Base-by-base conservation (phyloP, 2,797 vertebrate species). In the Bufotes viridis region DNA sequence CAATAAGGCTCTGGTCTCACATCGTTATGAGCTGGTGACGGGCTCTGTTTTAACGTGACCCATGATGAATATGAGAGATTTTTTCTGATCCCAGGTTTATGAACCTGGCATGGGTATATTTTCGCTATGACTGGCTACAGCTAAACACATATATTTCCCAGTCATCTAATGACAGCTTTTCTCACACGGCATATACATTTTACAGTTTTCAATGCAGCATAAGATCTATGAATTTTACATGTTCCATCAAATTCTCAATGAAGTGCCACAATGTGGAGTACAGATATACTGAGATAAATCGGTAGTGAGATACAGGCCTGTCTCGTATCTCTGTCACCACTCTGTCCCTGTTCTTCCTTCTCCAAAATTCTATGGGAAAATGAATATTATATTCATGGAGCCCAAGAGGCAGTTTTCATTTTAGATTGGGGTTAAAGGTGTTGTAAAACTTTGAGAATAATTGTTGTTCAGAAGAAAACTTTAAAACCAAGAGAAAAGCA, bases 351-450 rank as follows among this genome's bases (percentile, higher is more conserved):
- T n/a, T 58, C 55, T 82, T 82, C 86, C 72, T 24, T 82, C 67
- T 85, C n/a, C 63, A 89, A 89, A 89, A 79, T 83, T 78, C 85
- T 42, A 49, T 60, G 49, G 42, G 65, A 80, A 89, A 87, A 87
- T 80, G 75, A 87, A 87, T 42, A 78, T 89, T 84, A 78, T 84
- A 79, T 84, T 89, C 60, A 22, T 53, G 76, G 88, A 87, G 74
- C 80, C 80, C 85, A 84, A 79, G 88, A 89, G 88, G 72, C 82
- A 89, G 69, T 87, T 53, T 84, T 87, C 74, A 55, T 83, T 74
- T 84, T 79, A 79, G 75, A 84, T 89, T 89, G 51, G 70, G 88
- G 88, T 89, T 87, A 89, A 87, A 89, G 88, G 88, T 89, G 85
- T 60, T 17, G 80, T 80, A 79, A 87, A 89, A 86, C 72, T 89